Conservation (phyloP, 2,113 vertebrate genomes). For the Bostrychus sinensis region DNA sequence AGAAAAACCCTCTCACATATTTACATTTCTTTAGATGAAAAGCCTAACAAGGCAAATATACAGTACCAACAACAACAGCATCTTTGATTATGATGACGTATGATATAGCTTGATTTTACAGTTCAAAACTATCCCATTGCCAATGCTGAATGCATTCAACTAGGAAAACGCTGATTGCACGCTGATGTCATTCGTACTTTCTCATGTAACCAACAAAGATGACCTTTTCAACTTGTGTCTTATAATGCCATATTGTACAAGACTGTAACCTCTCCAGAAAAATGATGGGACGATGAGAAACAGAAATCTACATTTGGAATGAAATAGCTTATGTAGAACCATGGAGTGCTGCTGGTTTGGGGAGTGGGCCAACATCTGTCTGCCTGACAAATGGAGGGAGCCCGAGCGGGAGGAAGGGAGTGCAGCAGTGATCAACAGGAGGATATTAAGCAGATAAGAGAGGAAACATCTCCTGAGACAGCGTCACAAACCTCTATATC, state of each 20-base stretch:
- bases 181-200: conserved; percentile 51
- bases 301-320: conserved; percentile 55
- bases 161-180: conserved; percentile 41
- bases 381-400: conserved; percentile 53
- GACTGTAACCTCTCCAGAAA: conserved; percentile 33
- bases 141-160: background rate
- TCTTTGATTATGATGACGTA: background rate
- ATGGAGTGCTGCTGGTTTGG: conserved; percentile 37
- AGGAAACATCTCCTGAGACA: conserved; percentile 42
- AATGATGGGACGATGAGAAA: conserved; percentile 23
- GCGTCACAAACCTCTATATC: conserved; percentile 30
- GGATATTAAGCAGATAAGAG: conserved; percentile 66
- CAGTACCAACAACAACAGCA: background rate
- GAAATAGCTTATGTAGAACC: conserved; percentile 33
- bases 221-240: conserved; percentile 42
- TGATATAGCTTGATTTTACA: background rate
- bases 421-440: conserved; percentile 44
- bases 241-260: background rate
- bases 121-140: background rate
- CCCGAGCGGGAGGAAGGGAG: conserved; percentile 32
- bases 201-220: conserved; percentile 28
- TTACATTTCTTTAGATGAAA: background rate
- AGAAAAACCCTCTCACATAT: background rate
- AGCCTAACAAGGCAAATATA: background rate
- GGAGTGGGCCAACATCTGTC: conserved; percentile 51